Conservation (phyloP, 2,888 invertebrate species). For the Thecocarcelia acutangulata region DNA sequence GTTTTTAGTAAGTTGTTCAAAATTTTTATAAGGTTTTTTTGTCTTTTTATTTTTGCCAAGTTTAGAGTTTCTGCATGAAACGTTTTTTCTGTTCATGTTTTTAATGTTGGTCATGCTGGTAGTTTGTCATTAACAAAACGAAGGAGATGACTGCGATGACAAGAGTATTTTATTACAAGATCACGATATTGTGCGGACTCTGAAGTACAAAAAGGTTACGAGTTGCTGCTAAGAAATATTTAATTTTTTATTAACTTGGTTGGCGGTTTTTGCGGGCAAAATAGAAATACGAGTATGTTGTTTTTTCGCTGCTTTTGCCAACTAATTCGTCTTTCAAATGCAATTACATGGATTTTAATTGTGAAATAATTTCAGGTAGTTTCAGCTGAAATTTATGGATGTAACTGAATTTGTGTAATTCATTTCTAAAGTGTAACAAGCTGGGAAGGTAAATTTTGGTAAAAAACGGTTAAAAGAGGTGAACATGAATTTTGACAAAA, state of each 20-base stretch:
- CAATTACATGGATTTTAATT: conserved; percentile 58
- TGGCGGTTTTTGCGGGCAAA: neutral
- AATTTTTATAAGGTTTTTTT: conserved; percentile 34
- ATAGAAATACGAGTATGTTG: too few relatives aligned
- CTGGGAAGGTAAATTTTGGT: too few relatives aligned
- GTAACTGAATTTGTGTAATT: neutral
- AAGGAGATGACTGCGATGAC: conserved; percentile 66
- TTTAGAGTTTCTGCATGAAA: conserved; percentile 15
- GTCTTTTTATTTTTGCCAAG: neutral
- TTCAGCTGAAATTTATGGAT: conserved; percentile 5
- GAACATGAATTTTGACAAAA: too few relatives aligned
- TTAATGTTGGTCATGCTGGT: conserved; percentile 65
- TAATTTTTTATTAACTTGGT: conserved; percentile 17
- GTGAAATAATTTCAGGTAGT: conserved; percentile 19
- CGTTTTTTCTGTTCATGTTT: conserved; percentile 39
- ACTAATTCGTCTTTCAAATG: conserved; percentile 9
- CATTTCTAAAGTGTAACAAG: neutral
- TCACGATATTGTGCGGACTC: conserved; percentile 58
- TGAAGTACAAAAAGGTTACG: conserved; percentile 45
- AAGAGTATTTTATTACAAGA: conserved; percentile 68
- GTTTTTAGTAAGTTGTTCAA: conserved; percentile 59
- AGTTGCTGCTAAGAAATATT: conserved; percentile 24
- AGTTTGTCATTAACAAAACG: conserved; percentile 67
- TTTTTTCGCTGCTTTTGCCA: neutral
- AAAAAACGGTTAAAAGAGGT: neutral